Conservation (phyloP, 2,113 vertebrate genomes). For the Mesoclemmys tuberculata region DNA sequence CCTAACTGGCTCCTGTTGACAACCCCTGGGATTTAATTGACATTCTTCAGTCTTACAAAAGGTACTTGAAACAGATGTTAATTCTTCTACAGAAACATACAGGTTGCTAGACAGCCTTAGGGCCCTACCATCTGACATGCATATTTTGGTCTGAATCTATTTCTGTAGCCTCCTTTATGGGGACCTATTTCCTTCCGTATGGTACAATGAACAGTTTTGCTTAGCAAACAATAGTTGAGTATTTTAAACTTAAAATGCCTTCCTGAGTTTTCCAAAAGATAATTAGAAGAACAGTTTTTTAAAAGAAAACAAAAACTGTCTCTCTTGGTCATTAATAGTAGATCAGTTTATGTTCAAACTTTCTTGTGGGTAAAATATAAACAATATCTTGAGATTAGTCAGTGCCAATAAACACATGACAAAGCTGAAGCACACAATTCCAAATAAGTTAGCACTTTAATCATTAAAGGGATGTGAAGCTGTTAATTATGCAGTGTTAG, state of each 20-base stretch:
- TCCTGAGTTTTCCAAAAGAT: neutral
- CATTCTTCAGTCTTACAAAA: slow-evolving; percentile 8
- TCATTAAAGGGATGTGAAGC: slow-evolving; percentile 23
- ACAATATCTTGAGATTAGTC: neutral
- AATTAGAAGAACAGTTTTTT: neutral
- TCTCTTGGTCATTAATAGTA: neutral
- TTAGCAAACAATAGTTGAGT: neutral
- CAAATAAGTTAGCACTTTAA: neutral
- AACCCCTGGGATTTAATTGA: neutral
- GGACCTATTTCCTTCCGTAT: neutral
- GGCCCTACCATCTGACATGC: slow-evolving; percentile 9
- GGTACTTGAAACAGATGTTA: slow-evolving; percentile 37
- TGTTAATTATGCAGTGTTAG: slow-evolving; percentile 50
- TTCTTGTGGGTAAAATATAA: neutral
- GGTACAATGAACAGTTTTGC: neutral
- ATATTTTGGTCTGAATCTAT: slow-evolving; percentile 19
- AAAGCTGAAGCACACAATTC: neutral
- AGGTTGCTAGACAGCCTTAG: slow-evolving; percentile 38
- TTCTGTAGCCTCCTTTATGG: neutral
- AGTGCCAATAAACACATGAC: slow-evolving; percentile 7
- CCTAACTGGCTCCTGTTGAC: neutral
- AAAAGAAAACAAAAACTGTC: neutral
- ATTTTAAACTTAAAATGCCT: neutral
- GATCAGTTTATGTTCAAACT: neutral
- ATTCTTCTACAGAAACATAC: neutral